phyloP scores from a whole-genome alignment of 2,888 invertebrate species.

The Tinea trinotella region DNA sequence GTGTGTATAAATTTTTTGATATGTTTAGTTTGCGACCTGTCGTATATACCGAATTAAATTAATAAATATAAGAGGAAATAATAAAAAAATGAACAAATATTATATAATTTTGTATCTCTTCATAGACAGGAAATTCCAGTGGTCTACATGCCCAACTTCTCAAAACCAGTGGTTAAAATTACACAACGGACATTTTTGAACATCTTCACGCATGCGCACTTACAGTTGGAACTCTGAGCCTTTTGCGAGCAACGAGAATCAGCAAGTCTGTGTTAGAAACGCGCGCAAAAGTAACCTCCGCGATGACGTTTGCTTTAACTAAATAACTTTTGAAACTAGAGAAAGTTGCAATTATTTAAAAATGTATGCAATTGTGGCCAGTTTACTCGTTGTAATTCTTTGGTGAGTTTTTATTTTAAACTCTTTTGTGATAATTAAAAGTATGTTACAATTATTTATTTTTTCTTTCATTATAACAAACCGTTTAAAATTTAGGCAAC shows the following conservation, averaged over 20 bases:
- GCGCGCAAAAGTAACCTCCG: neutral
- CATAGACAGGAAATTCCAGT: neutral
- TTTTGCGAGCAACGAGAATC: neutral
- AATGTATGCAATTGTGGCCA: neutral
- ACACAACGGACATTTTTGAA: slow-evolving; percentile 5
- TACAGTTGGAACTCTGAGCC: neutral
- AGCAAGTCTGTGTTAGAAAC: neutral
- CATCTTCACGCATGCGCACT: slow-evolving; percentile 4
- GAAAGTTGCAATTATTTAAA: neutral
- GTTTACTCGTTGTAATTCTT: neutral
- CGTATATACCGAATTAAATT: too few relatives aligned
- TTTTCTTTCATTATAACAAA: neutral
- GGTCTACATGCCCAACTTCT: neutral
- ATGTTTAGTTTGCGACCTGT: too few relatives aligned
- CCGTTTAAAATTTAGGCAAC: too few relatives aligned
- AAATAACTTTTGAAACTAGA: neutral
- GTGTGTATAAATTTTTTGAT: too few relatives aligned
- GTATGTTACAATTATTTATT: neutral
- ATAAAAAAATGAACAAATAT: too few relatives aligned
- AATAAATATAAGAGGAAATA: too few relatives aligned
- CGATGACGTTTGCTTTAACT: neutral
- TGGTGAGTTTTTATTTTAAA: neutral
- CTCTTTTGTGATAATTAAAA: neutral
- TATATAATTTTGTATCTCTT: too few relatives aligned
- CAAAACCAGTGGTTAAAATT: neutral